phyloP scores from a whole-genome alignment of 2,113 vertebrate genomes.

The Paramisgurnus dabryanus region DNA sequence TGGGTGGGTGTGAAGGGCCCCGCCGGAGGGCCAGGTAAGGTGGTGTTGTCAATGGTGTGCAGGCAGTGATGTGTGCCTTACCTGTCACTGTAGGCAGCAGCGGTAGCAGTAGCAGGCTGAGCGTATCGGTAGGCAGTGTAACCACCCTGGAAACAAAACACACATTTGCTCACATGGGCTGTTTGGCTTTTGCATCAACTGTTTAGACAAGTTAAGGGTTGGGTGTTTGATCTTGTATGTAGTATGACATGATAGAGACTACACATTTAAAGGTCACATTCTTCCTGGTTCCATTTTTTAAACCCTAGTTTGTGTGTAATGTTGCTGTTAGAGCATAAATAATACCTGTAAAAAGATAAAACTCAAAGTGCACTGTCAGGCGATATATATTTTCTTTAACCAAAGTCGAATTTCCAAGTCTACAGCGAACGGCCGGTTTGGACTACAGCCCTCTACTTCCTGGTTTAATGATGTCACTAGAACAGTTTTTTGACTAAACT shows the following conservation, averaged over 20 bases:
- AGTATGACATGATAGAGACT: conserved; percentile 22
- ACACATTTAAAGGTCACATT: too few species aligned
- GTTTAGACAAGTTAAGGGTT: not conserved
- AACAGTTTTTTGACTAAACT: too few species aligned
- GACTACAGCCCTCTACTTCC: too few species aligned
- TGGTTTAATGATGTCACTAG: too few species aligned
- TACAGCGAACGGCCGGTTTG: too few species aligned
- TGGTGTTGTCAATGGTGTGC: conserved; percentile 41
- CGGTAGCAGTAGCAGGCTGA: conserved; percentile 93
- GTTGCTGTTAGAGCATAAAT: too few species aligned
- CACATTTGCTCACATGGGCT: conserved; percentile 40
- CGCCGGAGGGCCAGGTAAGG: conserved; percentile 34
- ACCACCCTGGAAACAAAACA: conserved; percentile 84
- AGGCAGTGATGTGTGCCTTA: conserved; percentile 70
- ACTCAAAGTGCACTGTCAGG: too few species aligned
- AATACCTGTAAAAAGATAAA: too few species aligned
- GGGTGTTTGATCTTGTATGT: conserved; percentile 3
- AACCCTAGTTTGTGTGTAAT: too few species aligned
- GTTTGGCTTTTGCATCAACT: not conserved
- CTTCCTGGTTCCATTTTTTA: too few species aligned
- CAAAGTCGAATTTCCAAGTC: too few species aligned
- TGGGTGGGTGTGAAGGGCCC: conserved; percentile 13
- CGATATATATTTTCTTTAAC: too few species aligned
- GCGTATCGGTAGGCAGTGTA: conserved; percentile 96
- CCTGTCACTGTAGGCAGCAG: conserved; percentile 99